Conservation (phyloP, 92 coral and sea anemone species). For the Epizoanthus ramosus region DNA sequence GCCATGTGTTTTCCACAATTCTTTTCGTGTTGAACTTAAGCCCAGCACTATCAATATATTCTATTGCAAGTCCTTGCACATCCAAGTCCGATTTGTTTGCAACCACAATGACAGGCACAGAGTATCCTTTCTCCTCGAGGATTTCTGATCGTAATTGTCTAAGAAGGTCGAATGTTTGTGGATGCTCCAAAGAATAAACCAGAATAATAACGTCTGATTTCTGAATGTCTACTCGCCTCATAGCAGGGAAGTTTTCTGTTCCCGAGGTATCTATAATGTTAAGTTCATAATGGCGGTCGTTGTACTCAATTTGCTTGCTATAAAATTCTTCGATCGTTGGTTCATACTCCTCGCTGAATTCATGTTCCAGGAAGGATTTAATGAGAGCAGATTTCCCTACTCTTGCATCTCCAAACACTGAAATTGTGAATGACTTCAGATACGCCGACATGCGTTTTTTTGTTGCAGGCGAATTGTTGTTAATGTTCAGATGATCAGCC, state of each 20-base stretch:
- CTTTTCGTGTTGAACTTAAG: slow-evolving; percentile 59
- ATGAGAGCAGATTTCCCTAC: slow-evolving; percentile 86
- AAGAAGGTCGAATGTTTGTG: slow-evolving; percentile 72
- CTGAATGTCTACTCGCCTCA: slow-evolving; percentile 81
- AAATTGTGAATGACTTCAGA: slow-evolving; percentile 70
- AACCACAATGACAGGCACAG: slow-evolving; percentile 77
- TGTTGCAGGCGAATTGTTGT: neutral
- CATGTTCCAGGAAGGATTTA: slow-evolving; percentile 67
- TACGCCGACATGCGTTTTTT: slow-evolving; percentile 70
- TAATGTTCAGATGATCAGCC: neutral
- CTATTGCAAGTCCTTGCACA: slow-evolving; percentile 61
- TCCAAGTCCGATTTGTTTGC: slow-evolving; percentile 90
- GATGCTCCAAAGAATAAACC: slow-evolving; percentile 81
- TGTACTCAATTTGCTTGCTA: slow-evolving; percentile 72
- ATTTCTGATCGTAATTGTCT: slow-evolving; percentile 70
- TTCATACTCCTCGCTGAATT: slow-evolving; percentile 68
- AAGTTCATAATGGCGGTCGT: slow-evolving; percentile 78
- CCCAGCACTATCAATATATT: slow-evolving; percentile 61
- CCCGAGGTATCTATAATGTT: slow-evolving; percentile 91
- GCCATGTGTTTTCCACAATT: slow-evolving; percentile 76
- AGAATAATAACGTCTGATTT: slow-evolving; percentile 81
- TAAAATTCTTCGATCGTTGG: slow-evolving; percentile 86
- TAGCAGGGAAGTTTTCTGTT: slow-evolving; percentile 88
- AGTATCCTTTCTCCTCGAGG: slow-evolving; percentile 66
- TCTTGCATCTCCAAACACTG: slow-evolving; percentile 79